These are phyloP conservation scores for Chironomus striatipennis DNA, from an alignment of 1,140 invertebrate genomes.

Conservation along the genomic window DNA sequence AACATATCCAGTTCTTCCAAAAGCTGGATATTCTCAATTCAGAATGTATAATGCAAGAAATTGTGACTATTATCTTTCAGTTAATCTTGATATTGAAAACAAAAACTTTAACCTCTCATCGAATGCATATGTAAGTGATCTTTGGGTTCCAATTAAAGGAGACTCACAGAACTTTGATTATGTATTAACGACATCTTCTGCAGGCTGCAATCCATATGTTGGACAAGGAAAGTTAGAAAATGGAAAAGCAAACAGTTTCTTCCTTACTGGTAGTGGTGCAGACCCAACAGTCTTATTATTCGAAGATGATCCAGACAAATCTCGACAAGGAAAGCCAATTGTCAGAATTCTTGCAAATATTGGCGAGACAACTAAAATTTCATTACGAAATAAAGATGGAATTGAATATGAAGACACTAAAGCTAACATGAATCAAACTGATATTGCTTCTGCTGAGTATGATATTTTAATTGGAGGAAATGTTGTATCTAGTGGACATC, in stretches of 20 bases:
- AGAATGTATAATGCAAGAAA: slow-evolving; percentile 54
- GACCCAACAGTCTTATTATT: slow-evolving; percentile 30
- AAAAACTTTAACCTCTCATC: slow-evolving; percentile 34
- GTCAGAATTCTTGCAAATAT: slow-evolving; percentile 30
- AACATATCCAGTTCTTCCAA: slow-evolving; percentile 53
- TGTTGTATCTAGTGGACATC: background rate
- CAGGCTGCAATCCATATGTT: slow-evolving; percentile 32
- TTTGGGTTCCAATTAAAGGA: slow-evolving; percentile 28
- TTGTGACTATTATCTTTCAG: slow-evolving; percentile 31
- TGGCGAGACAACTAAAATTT: background rate
- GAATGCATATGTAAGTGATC: slow-evolving; percentile 33
- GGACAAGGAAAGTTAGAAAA: slow-evolving; percentile 32
- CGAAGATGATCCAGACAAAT: slow-evolving; percentile 38
- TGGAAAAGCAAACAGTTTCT: slow-evolving; percentile 36
- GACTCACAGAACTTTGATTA: slow-evolving; percentile 29
- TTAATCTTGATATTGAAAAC: slow-evolving; percentile 17
- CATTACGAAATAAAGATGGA: background rate
- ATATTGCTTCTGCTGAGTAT: background rate
- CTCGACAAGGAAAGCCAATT: slow-evolving; percentile 38
- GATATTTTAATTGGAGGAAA: background rate
- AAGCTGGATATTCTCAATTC: slow-evolving; percentile 47
- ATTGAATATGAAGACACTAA: background rate
- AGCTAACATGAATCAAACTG: background rate
- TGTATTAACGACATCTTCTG: slow-evolving; percentile 27
- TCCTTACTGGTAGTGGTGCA: slow-evolving; percentile 30